Evolutionary conservation across 2,888 invertebrate genomes (phyloP).

Genomic region (Scrobipalpa costella): DNA sequence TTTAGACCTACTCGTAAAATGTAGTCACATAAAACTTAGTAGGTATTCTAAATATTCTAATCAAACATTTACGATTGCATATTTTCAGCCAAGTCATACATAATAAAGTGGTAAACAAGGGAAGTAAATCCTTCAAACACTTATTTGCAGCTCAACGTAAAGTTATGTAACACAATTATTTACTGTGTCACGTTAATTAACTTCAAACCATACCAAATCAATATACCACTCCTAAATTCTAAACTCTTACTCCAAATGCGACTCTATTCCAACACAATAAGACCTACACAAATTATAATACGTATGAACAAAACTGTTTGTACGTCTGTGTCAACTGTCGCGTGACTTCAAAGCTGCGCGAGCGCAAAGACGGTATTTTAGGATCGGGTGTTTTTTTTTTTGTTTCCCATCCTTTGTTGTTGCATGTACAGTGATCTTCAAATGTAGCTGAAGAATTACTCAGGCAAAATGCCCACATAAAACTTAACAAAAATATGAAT

Average conservation of each 20-base stretch:
- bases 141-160: neutral
- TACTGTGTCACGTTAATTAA: constrained; percentile 8
- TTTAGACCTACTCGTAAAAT: no score
- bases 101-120: no score
- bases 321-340: constrained; percentile 7
- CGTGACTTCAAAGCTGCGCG: constrained; percentile 23
- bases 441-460: no score
- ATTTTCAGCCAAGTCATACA: no score
- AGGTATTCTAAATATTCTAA: no score
- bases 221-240: neutral
- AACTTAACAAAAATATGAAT: no score
- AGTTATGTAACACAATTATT: constrained; percentile 3
- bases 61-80: no score
- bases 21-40: no score
- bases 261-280: neutral
- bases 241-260: neutral
- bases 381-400: constrained; percentile 12
- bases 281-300: neutral
- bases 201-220: neutral
- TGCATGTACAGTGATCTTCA: neutral
- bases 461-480: no score
- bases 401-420: constrained; percentile 18
- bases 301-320: neutral
- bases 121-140: no score
- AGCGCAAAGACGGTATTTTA: constrained; percentile 17